phyloP scores from a whole-genome alignment of 92 coral and sea anemone species.

The Umimayanthus kanabou region DNA sequence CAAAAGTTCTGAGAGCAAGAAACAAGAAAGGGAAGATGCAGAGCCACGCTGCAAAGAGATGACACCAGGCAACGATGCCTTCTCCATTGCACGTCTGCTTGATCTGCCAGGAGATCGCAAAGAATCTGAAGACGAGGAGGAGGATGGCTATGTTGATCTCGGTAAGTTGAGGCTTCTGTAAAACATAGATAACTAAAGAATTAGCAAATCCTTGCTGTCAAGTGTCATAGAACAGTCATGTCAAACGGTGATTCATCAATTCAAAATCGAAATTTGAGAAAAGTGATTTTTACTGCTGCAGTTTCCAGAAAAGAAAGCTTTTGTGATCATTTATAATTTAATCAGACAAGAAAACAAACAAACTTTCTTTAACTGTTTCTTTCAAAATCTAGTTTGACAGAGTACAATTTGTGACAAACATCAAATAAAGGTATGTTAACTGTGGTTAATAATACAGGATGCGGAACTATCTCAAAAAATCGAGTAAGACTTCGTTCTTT shows the following conservation, averaged over 20 bases:
- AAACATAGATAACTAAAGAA: neutral
- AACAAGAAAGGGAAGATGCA: neutral
- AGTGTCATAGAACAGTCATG: no score
- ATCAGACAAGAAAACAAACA: neutral
- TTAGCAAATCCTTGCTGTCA: no score
- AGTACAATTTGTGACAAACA: neutral
- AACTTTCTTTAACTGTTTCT: neutral
- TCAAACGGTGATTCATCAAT: no score
- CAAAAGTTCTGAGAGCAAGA: slow-evolving; percentile 12
- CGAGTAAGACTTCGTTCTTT: neutral
- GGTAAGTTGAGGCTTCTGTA: slow-evolving; percentile 9
- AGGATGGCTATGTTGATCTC: slow-evolving; percentile 17
- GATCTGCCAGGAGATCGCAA: slow-evolving; percentile 30
- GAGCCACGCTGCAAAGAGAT: slow-evolving; percentile 21
- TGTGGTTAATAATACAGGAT: neutral
- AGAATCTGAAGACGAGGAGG: neutral
- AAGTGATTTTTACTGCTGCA: neutral
- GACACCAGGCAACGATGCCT: neutral
- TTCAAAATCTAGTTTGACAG: no score
- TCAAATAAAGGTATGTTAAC: neutral
- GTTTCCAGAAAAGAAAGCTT: neutral
- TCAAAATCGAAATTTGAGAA: no score
- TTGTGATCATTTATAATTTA: neutral
- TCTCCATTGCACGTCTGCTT: slow-evolving; percentile 28
- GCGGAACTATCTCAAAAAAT: neutral